Evolutionary conservation across 2,113 vertebrate genomes (phyloP), one percentile per base, ranked within the genome.

Genomic region (Sterna hirundo): DNA sequence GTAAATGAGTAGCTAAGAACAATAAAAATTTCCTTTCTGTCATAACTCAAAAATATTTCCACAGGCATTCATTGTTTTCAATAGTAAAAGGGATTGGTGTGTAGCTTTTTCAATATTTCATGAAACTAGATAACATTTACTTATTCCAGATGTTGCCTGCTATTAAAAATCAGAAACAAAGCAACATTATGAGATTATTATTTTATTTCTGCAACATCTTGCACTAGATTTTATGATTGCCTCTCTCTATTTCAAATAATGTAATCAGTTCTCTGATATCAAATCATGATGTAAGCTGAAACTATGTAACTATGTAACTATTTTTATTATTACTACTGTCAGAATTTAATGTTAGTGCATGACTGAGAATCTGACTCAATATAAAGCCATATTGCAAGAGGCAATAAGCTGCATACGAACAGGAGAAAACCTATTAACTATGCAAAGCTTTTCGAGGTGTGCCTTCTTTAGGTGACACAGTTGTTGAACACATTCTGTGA

Each of bases 121-220:
- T 70, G 66, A 93, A 71, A 89, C 70, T 96, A 94, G 90, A 96
- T 86, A 95, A 89, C 72, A 76, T 96, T 97, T 95, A 93, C 88
- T 97, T 96, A 87, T 93, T 97, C 96, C 97, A 98, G 97, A 97
- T 98, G 97, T 94, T 94, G 88, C 61, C 72, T 93, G 90, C 74
- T 93, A 82, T 83, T 87, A 94, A 80, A 94, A 85, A 58, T 77
- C 79, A 83, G 65, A 94, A 87, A 78, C 44, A 72, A 84, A 95
- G 42, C 34, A 51, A 69, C 51, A 57, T 72, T 78, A 51, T 69
- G 58, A 94, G 78, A 74, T 96, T 91, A 83, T 95, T 89, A 76
- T 90, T 90, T 86, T 90, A 42, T 77, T 80, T 82, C 42, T 71
- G 10, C 13, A 72, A 13, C 71, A 87, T 95, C 61, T 90, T 93